Evolutionary conservation across 2,113 vertebrate species (phyloP).

Genomic region (Hyperoodon ampullatus): DNA sequence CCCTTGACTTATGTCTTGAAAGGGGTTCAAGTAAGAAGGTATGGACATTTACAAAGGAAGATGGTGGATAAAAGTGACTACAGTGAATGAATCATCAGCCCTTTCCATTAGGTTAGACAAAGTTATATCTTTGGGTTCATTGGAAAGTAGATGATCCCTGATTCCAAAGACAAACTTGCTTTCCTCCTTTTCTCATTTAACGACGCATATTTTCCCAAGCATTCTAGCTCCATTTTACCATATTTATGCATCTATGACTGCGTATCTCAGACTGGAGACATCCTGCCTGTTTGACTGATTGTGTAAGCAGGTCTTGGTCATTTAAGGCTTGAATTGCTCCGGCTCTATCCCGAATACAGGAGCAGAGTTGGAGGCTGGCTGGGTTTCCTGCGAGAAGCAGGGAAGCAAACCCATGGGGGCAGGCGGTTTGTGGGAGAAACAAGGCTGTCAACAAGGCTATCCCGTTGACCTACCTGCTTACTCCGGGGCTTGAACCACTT

Average conservation of each 20-base stretch:
- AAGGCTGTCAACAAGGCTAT: background rate
- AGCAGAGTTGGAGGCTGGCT: background rate
- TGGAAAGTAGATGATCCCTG: background rate
- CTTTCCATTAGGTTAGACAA: background rate
- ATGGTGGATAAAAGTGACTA: background rate
- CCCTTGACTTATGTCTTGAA: background rate
- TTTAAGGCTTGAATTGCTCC: background rate
- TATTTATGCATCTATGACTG: fast-evolving
- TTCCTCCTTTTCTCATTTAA: background rate
- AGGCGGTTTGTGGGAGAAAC: background rate
- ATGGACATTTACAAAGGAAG: background rate
- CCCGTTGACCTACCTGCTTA: background rate
- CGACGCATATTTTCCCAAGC: background rate
- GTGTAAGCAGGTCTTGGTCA: too few relatives aligned
- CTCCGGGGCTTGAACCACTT: background rate
- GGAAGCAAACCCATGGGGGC: background rate
- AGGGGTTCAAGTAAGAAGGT: background rate
- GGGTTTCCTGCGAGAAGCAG: background rate
- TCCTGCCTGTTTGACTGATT: background rate
- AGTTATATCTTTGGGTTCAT: background rate
- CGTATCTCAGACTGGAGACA: background rate
- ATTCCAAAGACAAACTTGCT: background rate
- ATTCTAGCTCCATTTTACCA: background rate
- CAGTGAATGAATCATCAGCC: background rate
- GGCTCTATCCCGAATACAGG: background rate